phyloP scores from a whole-genome alignment of 53 echinoderm and acorn worm species.

The Astropecten irregularis region DNA sequence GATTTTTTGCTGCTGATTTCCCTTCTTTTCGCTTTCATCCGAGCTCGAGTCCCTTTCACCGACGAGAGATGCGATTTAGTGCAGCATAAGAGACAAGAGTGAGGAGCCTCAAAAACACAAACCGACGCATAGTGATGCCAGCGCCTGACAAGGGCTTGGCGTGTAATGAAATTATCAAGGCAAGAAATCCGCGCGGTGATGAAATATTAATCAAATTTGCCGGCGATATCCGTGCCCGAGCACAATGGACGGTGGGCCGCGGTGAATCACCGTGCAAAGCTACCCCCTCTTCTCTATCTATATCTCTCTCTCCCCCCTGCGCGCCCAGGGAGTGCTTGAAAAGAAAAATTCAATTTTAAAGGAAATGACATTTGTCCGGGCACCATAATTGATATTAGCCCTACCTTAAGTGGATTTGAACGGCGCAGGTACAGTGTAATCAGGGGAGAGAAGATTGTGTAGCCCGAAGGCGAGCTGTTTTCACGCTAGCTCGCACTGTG shows the following conservation, averaged over 20 bases:
- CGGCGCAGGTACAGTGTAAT: slow-evolving; percentile 45
- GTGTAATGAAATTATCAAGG: slow-evolving; percentile 85
- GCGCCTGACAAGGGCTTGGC: slow-evolving; percentile 45
- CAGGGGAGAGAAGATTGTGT: slow-evolving; percentile 28
- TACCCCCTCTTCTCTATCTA: too few relatives aligned
- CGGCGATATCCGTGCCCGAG: slow-evolving; percentile 45
- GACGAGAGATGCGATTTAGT: too few relatives aligned
- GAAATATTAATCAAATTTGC: slow-evolving; percentile 86
- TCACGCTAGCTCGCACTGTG: slow-evolving; percentile 33
- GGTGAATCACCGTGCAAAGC: slow-evolving; percentile 61
- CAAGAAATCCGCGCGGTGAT: slow-evolving; percentile 69
- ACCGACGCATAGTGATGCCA: slow-evolving; percentile 24
- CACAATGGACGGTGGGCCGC: slow-evolving; percentile 36
- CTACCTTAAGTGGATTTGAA: slow-evolving; percentile 55
- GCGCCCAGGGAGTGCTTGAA: slow-evolving; percentile 58
- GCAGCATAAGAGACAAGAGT: too few relatives aligned
- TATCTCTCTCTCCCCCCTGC: slow-evolving; percentile 8
- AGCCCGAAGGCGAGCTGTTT: slow-evolving; percentile 39
- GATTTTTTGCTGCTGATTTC: slow-evolving; percentile 44
- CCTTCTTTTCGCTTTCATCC: too few relatives aligned
- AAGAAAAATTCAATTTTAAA: slow-evolving; percentile 60
- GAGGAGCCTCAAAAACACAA: background rate
- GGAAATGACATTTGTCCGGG: slow-evolving; percentile 62
- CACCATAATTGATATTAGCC: slow-evolving; percentile 62
- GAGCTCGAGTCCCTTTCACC: slow-evolving; percentile 6